phyloP scores from a whole-genome alignment of 1,140 invertebrate species.

The Bombus sylvicola region DNA sequence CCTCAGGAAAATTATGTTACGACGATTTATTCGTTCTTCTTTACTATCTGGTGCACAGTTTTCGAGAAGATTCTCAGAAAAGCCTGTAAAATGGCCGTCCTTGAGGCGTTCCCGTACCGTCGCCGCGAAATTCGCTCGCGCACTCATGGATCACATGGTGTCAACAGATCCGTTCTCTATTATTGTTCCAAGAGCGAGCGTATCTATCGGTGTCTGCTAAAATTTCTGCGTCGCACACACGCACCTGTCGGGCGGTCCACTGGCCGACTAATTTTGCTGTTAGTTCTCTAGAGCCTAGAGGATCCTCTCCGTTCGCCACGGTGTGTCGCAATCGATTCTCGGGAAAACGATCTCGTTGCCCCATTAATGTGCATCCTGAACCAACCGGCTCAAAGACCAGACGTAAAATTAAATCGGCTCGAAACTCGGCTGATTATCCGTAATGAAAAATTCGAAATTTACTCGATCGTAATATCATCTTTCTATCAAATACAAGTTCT shows the following conservation, averaged over 20 bases:
- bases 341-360: background rate
- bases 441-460: too few species aligned
- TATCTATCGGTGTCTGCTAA: slow-evolving; percentile 18
- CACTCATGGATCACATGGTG: slow-evolving; percentile 18
- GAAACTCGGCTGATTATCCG: background rate
- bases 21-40: too few species aligned
- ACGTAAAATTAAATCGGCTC: background rate
- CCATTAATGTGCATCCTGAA: background rate
- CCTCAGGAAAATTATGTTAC: too few species aligned
- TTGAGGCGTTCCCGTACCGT: background rate
- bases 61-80: background rate
- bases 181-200: slow-evolving; percentile 52
- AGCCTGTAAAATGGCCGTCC: slow-evolving; percentile 5
- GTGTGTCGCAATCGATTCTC: slow-evolving; percentile 26
- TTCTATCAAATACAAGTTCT: background rate
- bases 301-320: background rate
- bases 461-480: too few species aligned
- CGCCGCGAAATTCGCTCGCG: background rate
- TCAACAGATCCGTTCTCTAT: slow-evolving; percentile 40
- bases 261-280: slow-evolving; percentile 40
- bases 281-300: background rate
- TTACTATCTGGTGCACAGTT: background rate
- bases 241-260: slow-evolving; percentile 28
- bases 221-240: slow-evolving; percentile 33
- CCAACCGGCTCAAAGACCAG: too few species aligned